Percentiles rank a stretch among this genome's conserved stretches.
These are phyloP conservation scores for Channa striata DNA, from an alignment of 2,797 vertebrate genomes.

Conservation along the genomic window DNA sequence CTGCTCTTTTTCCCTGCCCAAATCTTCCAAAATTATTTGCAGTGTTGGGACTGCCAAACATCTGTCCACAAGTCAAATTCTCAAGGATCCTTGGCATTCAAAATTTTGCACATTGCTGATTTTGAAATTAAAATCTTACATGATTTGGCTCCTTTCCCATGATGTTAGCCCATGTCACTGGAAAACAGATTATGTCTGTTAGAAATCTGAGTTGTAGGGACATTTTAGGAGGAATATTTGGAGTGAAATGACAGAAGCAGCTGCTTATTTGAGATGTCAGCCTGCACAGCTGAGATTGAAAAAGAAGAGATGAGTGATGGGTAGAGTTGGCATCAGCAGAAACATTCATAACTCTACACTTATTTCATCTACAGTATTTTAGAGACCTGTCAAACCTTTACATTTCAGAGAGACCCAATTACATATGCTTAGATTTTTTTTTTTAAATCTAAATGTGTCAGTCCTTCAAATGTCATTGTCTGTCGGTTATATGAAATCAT, in stretches of 20 bases:
- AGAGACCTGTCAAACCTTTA: conserved; percentile 40
- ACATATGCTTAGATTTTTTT: background rate
- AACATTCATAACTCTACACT: conserved; percentile 28
- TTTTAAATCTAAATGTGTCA: conserved; percentile 16
- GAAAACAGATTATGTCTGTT: conserved; percentile 35
- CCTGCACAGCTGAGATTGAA: conserved; percentile 32
- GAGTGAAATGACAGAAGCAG: conserved; percentile 32
- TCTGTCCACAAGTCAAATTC: conserved; percentile 37
- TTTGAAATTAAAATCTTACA: conserved; percentile 27
- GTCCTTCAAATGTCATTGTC: background rate
- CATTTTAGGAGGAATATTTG: conserved; percentile 28
- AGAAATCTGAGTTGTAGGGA: background rate
- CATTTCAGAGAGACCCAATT: conserved; percentile 31
- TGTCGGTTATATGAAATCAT: conserved; percentile 26
- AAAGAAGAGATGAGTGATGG: conserved; percentile 42
- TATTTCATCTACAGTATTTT: conserved; percentile 30
- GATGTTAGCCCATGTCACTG: background rate
- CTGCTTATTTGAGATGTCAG: conserved; percentile 38
- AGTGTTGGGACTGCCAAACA: conserved; percentile 18
- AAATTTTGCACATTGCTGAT: background rate
- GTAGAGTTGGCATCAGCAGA: conserved; percentile 40
- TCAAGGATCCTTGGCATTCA: conserved; percentile 36
- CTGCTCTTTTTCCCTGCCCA: conserved; percentile 1
- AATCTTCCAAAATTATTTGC: conserved; percentile 21
- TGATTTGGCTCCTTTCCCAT: conserved; percentile 7